Evolutionary conservation across 2,113 vertebrate genomes (phyloP).

Genomic region (Mustelus asterias): DNA sequence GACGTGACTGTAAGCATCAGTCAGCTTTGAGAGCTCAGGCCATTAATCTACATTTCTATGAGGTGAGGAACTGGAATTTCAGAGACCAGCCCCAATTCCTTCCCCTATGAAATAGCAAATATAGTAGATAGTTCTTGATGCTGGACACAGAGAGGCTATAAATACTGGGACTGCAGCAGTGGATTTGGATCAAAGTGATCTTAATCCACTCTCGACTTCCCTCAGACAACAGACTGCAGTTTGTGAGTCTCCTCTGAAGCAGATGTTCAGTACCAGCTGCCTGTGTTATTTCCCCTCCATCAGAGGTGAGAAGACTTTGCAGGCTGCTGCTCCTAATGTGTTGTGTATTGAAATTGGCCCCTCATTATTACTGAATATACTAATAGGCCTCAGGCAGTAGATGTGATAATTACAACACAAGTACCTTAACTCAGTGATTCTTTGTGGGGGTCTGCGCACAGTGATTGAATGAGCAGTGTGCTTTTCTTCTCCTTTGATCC

Average conservation of each 20-base stretch:
- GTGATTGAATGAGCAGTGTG: slow-evolving; percentile 26
- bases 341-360: not conserved
- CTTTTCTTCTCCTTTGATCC: slow-evolving; percentile 21
- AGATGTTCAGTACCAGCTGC: slow-evolving; percentile 35
- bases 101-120: not conserved
- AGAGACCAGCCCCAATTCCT: not conserved
- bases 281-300: not conserved
- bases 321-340: slow-evolving; percentile 20
- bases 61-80: not conserved
- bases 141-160: not conserved
- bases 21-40: not conserved
- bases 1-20: not conserved
- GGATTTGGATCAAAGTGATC: slow-evolving; percentile 35
- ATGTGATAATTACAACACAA: not conserved
- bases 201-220: slow-evolving; percentile 32
- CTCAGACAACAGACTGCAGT: slow-evolving; percentile 34
- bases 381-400: not conserved
- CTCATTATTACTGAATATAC: slow-evolving; percentile 37
- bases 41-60: too few species aligned
- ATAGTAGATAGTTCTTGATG: not conserved
- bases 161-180: not conserved
- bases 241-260: slow-evolving; percentile 39
- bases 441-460: not conserved
- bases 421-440: fast-evolving
- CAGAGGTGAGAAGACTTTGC: slow-evolving; percentile 14